These are phyloP conservation scores for Alosa alosa DNA, from an alignment of 2,113 vertebrate species.

Conservation along the genomic window DNA sequence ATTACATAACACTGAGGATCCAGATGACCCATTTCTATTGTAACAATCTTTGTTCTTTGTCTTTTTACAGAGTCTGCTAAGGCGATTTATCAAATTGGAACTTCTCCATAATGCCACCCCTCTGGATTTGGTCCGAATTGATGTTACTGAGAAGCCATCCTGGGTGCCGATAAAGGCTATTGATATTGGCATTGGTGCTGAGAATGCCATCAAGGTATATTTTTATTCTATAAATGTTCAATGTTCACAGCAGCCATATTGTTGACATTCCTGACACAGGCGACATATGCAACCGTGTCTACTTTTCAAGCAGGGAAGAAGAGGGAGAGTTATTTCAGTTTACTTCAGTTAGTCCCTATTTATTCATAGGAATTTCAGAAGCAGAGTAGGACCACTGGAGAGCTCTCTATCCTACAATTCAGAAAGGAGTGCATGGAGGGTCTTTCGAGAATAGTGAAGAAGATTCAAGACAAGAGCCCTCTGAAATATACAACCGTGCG, in stretches of 20 bases:
- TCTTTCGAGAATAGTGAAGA: conserved; percentile 30
- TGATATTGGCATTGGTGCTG: conserved; percentile 32
- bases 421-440: conserved; percentile 23
- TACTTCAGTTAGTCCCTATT: conserved; percentile 22
- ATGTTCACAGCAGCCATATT: too few species aligned
- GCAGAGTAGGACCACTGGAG: conserved; percentile 15
- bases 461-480: conserved; percentile 40
- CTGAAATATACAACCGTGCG: conserved; percentile 29
- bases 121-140: too few species aligned
- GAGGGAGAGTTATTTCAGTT: conserved; percentile 14
- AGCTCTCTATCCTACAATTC: conserved; percentile 29
- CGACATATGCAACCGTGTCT: too few species aligned
- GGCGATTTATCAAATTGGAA: too few species aligned
- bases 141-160: background rate
- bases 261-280: too few species aligned
- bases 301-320: too few species aligned
- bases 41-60: too few species aligned
- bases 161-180: conserved; percentile 18
- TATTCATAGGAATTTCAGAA: background rate
- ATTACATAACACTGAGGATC: too few species aligned
- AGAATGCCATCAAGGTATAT: conserved; percentile 27
- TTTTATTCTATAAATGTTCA: too few species aligned
- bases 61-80: too few species aligned
- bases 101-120: too few species aligned
- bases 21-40: too few species aligned